Evolutionary conservation across 2,888 invertebrate genomes (phyloP).

Genomic region (Cataglyphis rosenhaueri): DNA sequence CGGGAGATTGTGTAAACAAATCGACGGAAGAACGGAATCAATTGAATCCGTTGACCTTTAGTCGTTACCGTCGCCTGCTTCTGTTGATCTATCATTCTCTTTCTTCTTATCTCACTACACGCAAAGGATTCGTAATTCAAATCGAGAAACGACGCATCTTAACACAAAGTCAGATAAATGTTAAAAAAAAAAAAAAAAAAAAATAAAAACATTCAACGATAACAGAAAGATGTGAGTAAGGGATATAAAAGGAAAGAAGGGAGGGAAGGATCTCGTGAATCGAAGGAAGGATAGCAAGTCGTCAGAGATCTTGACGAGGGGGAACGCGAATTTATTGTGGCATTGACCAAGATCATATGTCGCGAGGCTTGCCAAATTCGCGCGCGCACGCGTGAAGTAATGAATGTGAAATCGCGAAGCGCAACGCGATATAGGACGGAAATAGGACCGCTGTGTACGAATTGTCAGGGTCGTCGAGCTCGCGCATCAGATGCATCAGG

Average conservation of each 20-base stretch:
- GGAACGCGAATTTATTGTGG: constrained; percentile 28
- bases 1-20: constrained; percentile 43
- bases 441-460: constrained; percentile 60
- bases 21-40: constrained; percentile 33
- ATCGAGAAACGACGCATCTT: neutral
- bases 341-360: constrained; percentile 29
- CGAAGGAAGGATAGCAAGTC: neutral
- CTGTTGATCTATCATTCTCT: constrained; percentile 1
- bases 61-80: constrained; percentile 1
- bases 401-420: constrained; percentile 54
- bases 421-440: constrained; percentile 60
- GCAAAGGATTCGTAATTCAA: neutral
- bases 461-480: constrained; percentile 65
- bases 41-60: constrained; percentile 37
- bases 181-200: neutral
- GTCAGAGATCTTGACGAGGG: constrained; percentile 1
- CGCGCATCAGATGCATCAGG: constrained; percentile 50
- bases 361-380: constrained; percentile 38
- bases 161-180: neutral
- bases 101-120: neutral
- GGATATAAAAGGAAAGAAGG: neutral
- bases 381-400: constrained; percentile 21
- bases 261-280: neutral
- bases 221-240: neutral
- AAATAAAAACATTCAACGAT: neutral